These are phyloP conservation scores for Corythaixoides concolor DNA, from an alignment of 2,113 vertebrate species.

Conservation along the genomic window DNA sequence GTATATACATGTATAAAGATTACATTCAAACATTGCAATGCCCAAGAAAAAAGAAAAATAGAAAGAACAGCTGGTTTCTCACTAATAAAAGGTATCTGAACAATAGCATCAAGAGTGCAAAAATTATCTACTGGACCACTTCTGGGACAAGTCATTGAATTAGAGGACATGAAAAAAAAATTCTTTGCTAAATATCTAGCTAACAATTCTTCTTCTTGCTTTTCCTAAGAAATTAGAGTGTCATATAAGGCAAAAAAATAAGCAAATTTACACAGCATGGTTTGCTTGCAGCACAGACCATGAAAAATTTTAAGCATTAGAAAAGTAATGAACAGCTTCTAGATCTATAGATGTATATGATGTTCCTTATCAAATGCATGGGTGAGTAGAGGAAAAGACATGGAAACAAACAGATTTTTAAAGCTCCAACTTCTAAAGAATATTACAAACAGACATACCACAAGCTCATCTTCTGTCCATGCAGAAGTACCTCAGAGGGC, in stretches of 20 bases:
- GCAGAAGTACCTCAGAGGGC: neutral
- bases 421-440: neutral
- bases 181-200: neutral
- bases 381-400: neutral
- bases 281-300: neutral
- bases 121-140: neutral
- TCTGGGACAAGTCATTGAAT: neutral
- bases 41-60: neutral
- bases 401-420: neutral
- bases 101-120: neutral
- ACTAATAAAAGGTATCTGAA: neutral
- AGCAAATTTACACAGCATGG: neutral
- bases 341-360: neutral
- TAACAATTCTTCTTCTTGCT: neutral
- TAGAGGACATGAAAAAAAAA: neutral
- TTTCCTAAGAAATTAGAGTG: neutral
- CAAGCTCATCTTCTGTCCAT: neutral
- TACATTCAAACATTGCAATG: neutral
- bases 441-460: neutral
- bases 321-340: neutral
- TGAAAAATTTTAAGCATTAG: neutral
- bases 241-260: neutral
- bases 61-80: neutral
- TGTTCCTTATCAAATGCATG: neutral
- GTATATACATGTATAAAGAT: neutral